Evolutionary conservation across 2,113 vertebrate species (phyloP).

Genomic region (Hemichromis elongatus): DNA sequence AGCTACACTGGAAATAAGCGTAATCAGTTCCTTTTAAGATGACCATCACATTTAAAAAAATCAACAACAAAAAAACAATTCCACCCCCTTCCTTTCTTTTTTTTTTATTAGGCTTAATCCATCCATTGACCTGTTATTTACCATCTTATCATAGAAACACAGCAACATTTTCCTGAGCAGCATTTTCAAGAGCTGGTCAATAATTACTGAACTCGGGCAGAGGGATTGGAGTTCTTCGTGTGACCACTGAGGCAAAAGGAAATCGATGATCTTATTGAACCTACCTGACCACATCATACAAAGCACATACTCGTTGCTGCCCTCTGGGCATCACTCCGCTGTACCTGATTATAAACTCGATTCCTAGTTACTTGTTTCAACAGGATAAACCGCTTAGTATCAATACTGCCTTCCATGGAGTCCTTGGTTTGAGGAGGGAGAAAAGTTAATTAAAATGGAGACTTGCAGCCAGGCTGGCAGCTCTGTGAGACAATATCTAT

Average conservation of each 20-base stretch:
- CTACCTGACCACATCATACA: neutral
- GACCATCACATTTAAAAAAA: neutral
- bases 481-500: neutral
- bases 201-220: neutral
- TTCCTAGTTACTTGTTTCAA: neutral
- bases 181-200: neutral
- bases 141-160: neutral
- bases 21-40: neutral
- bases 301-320: neutral
- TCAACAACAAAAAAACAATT: accelerated
- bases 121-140: neutral
- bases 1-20: neutral
- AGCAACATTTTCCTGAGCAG: neutral
- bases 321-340: neutral
- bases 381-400: neutral
- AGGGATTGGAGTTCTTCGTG: neutral
- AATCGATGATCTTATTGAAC: neutral
- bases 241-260: neutral
- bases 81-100: neutral
- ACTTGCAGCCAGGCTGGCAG: neutral
- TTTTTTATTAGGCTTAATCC: neutral
- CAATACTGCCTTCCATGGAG: neutral
- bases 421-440: neutral
- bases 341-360: neutral
- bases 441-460: neutral